Evolutionary conservation across 2,113 vertebrate species (phyloP), one percentile per base, ranked within the genome.

Genomic region (Cyprinodon brontotheroides): DNA sequence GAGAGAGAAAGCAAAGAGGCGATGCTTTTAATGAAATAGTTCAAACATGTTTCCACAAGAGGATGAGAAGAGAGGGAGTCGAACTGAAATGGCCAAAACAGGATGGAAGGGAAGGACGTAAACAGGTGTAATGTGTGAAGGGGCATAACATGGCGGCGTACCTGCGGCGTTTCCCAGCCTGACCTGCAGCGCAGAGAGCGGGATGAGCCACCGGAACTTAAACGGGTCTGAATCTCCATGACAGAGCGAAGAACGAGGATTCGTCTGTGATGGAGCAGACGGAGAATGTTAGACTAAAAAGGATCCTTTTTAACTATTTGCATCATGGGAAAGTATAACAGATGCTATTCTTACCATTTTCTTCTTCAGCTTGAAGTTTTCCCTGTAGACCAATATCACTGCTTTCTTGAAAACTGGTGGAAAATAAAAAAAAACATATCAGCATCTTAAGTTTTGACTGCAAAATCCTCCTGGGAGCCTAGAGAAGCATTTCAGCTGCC

Each of bases 161-260:
- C 98, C 98, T 96, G 96, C 96, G 78, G 96, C 88, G 82, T 98
- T 99, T 72, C 96, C 97, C 85, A 98, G 88, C 64, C 97, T 89
- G 87, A 99, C 96, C 79, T 99, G 97, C 90, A 99, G 96, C 0
- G 97, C 95, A 0, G 97, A 97, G 83, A 97, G 92, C 60, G 98
- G 98, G 90, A 99, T 96, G 87, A 99, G 82, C 97, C 97, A 99
- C 60, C 97, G 96, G 89, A 99, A 98, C 88, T 98, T 98, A 82
- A 98, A 97, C 0, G 94, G 94, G 86, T 99, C 97, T 77, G 95
- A 79, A 80, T 99, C 97, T 36, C 95, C 95, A 1, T 96, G 94
- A 89, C 86, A 92, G 79, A 95, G 95, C 0, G 92, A 86, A 2
- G 95, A 93, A 14, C 97, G 96, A 66, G 93, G 90, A 66, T 94